Base-by-base conservation (phyloP, 1,140 invertebrate genomes). In the Bombus cullumanus region DNA sequence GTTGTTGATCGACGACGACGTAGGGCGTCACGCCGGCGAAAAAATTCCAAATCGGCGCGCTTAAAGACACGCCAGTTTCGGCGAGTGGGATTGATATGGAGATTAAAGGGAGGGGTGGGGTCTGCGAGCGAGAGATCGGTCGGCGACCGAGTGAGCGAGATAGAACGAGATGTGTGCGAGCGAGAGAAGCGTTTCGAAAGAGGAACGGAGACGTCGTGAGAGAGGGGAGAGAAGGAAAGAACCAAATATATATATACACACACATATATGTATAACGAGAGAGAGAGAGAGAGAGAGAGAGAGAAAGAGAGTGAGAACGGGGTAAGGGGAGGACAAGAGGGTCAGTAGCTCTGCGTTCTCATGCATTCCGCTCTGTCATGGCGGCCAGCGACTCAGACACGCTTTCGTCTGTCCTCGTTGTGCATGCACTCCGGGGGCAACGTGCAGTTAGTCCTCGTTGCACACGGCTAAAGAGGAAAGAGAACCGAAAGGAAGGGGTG, bases 341-440 rank as follows among this genome's bases (percentile, higher is more conserved):
- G 93, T 94, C 93, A 92, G 93, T 94, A 94, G 93, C 93, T 94
- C 91, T 87, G 91, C 92, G 94, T 94, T 94, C 94, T 94, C 94
- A 94, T 94, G 94, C 94, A 94, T 95, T 95, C 94, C 93, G 93
- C 92, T 92, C 91, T 92, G 93, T 94, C 93, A 94, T 94, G 94
- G 93, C 93, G 93, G 91, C 85, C 87, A 85, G 80, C 91, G 91
- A 93, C 92, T 93, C 92, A 93, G 92, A 94, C 92, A 88, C 89
- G 90, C 87, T 86, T 86, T 90, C 86, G 88, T 89, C 86, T 81
- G 89, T 92, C 88, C 86, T 92, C 79, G 88, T 90, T 87, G 84
- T 78, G 77, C 90, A 81, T 88, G 87, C 81, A 82, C 76, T 81
- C 75, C 85, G 66, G 81, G 76, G 81, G 88, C 88, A 87, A 86